Percentiles rank a stretch among this genome's conserved stretches.
Conservation (phyloP, 1,140 invertebrate genomes). For the Monochamus saltuarius region DNA sequence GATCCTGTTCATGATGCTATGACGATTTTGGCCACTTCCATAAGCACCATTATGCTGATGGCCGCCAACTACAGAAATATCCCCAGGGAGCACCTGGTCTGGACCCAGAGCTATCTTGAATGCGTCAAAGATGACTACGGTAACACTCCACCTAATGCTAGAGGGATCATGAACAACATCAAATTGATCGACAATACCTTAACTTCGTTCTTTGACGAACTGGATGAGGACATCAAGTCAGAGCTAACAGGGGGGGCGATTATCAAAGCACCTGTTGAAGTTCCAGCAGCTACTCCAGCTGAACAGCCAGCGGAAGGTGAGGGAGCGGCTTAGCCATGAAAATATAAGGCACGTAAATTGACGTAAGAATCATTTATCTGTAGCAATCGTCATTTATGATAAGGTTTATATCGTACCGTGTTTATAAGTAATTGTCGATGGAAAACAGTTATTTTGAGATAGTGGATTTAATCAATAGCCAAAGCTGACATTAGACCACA, state of each 20-base stretch:
- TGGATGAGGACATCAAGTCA: not conserved
- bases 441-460: no score
- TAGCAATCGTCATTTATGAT: not conserved
- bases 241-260: not conserved
- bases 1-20: conserved; percentile 26
- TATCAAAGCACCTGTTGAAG: not conserved
- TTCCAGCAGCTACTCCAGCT: not conserved
- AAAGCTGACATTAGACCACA: no score
- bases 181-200: conserved; percentile 6
- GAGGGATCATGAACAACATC: conserved; percentile 37
- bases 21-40: conserved; percentile 33
- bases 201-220: conserved; percentile 3
- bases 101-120: conserved; percentile 33
- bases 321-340: no score
- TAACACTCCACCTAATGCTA: conserved; percentile 32
- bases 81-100: conserved; percentile 22
- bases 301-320: not conserved
- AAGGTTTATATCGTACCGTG: no score
- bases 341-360: not conserved
- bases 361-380: not conserved
- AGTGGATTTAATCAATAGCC: no score
- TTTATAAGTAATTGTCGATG: no score
- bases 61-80: conserved; percentile 25
- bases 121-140: conserved; percentile 36
- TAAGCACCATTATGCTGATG: conserved; percentile 38